Conservation (phyloP, 2,888 invertebrate species). For the Drosophila barbarae region DNA sequence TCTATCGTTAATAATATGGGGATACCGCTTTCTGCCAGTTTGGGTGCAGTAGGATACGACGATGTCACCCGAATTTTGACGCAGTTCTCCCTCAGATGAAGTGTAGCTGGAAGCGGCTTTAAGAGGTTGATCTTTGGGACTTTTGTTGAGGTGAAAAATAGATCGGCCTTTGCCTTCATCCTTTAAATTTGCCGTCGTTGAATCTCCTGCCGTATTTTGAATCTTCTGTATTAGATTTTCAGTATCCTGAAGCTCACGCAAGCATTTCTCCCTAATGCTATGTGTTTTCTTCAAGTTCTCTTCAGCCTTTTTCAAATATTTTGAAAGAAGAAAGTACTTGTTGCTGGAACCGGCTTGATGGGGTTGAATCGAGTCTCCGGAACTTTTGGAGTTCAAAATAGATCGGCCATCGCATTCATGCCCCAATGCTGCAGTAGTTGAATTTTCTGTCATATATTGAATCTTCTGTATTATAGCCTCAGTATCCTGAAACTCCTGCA, state of each 20-base stretch:
- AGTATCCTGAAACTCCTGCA: neutral
- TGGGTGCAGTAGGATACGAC: neutral
- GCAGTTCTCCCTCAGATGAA: neutral
- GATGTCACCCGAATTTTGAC: too few species aligned
- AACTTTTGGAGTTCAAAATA: too few species aligned
- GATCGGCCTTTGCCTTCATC: too few species aligned
- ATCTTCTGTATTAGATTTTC: neutral
- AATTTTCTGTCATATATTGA: too few species aligned
- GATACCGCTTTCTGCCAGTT: constrained; percentile 14
- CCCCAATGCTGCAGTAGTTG: too few species aligned
- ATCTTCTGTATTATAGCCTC: neutral
- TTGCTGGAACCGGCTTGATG: neutral
- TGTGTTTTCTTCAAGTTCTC: neutral
- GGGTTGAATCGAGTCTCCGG: too few species aligned
- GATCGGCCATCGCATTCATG: neutral
- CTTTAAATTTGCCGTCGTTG: too few species aligned
- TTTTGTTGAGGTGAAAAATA: neutral
- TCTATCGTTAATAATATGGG: too few species aligned
- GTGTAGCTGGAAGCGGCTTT: neutral
- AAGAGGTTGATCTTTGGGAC: neutral
- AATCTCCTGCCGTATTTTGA: neutral
- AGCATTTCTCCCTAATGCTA: neutral
- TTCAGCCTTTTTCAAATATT: neutral
- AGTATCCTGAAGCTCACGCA: neutral
- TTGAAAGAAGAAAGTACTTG: neutral